phyloP scores from a whole-genome alignment of 2,113 vertebrate species.

The Poecilia latipinna region DNA sequence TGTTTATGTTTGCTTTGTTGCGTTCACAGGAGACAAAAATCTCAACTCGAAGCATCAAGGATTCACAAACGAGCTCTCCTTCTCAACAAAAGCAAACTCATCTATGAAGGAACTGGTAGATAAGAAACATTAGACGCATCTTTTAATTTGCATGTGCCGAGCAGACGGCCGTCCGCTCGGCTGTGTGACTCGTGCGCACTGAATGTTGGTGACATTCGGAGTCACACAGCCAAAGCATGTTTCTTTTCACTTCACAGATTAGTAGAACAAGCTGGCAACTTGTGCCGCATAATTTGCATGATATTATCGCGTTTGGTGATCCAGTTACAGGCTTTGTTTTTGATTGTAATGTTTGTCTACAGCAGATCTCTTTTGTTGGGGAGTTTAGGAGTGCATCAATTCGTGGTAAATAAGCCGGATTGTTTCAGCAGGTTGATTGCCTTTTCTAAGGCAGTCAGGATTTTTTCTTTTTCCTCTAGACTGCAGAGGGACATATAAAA shows the following conservation, averaged over 20 bases:
- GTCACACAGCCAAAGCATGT: conserved; percentile 38
- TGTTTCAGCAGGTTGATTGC: background rate
- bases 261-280: conserved; percentile 37
- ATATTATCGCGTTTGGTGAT: conserved; percentile 33
- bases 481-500: too few relatives aligned
- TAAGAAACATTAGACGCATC: conserved; percentile 3
- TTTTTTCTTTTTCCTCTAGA: too few relatives aligned
- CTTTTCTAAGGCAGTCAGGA: background rate
- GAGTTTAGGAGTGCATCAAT: conserved; percentile 2
- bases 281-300: conserved; percentile 33
- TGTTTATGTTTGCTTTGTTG: too few relatives aligned
- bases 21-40: too few relatives aligned
- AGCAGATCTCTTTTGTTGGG: background rate
- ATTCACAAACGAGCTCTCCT: background rate
- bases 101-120: background rate
- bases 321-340: conserved; percentile 10
- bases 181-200: conserved; percentile 15
- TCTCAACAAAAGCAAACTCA: background rate
- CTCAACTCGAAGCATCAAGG: too few relatives aligned
- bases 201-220: conserved; percentile 26
- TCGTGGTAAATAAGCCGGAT: background rate
- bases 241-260: conserved; percentile 52
- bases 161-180: conserved; percentile 16
- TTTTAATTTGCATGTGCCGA: conserved; percentile 43
- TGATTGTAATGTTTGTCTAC: conserved; percentile 18